Base-by-base conservation (phyloP, 1,140 invertebrate species). In the Drosophila eugracilis region DNA sequence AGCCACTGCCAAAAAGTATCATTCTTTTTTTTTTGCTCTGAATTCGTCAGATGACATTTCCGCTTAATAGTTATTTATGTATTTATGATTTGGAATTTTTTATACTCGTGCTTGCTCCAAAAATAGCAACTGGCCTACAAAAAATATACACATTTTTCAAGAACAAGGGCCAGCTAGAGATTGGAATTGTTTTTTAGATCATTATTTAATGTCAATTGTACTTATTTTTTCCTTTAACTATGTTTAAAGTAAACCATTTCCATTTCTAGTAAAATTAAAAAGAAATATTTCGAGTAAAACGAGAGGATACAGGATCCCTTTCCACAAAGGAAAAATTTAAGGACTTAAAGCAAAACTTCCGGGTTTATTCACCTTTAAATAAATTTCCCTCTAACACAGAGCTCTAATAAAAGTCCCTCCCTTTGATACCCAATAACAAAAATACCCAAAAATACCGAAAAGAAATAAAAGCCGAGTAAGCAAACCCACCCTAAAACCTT, bases 51-150 rank as follows among this genome's bases (percentile, higher is more conserved):
- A 69, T 72, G 83, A 60, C 59, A 62, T 37, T 81, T 72, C 41
- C 22, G 48, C 53, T 52, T 57, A 52, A 57, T 76, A 44, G 34
- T 47, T 47, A 48, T 77, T 70, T 77, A 50, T 60, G 52, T 76
- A 52, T 85, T 60, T 77, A 74, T 70, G 58, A 58, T 69, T 86
- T 75, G 59, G 58, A 70, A 80, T 58, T 39, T 21, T 79, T 70
- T 76, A 62, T 72, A 55, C 42, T 52, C 39, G 42, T 26, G 36
- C 26, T 59, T 24, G 17, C 10, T 17, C 44, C 59, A 76, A 69
- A 79, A 76, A 80, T 75, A 79, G 71, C 60, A 21, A 32, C 7
- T 21, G 45, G 32, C 19, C 28, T 19, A 54, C 24, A 60, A 54
- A 22, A 37, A 14, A 17, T 41, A 5, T 5, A 26, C 15, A 19